A percentile compares a stretch with the other conserved stretches of the same genome.
Conservation (phyloP, 2,888 invertebrate genomes). For the Nomada fabriciana region DNA sequence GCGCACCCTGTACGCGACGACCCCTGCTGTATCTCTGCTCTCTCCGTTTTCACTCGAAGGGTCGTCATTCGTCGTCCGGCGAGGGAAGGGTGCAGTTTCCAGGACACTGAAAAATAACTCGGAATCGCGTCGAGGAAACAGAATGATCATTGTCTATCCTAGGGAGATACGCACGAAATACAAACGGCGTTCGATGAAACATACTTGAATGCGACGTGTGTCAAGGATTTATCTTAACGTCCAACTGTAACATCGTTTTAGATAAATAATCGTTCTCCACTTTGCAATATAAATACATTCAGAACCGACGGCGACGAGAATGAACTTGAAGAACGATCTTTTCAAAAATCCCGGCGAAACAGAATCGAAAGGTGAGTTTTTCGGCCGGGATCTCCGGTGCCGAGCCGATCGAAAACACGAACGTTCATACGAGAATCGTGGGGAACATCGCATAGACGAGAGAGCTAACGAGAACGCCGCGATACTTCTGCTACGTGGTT, state of each 20-base stretch:
- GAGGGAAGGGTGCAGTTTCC: conserved; percentile 14
- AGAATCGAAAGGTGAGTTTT: not conserved
- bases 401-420: conserved; percentile 49
- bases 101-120: conserved; percentile 19
- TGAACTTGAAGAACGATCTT: too few relatives aligned
- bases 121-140: not conserved
- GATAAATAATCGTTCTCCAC: too few relatives aligned
- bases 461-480: conserved; percentile 62
- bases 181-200: not conserved
- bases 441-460: conserved; percentile 41
- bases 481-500: conserved; percentile 61
- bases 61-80: conserved; percentile 10
- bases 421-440: conserved; percentile 54
- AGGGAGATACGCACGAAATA: conserved; percentile 11
- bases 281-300: too few relatives aligned
- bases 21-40: not conserved
- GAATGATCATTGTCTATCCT: not conserved
- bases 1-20: not conserved
- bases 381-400: conserved; percentile 17
- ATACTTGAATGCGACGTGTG: too few relatives aligned
- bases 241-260: too few relatives aligned
- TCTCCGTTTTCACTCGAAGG: not conserved
- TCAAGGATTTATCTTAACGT: too few relatives aligned
- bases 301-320: too few relatives aligned
- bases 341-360: too few relatives aligned